Evolutionary conservation across 2,888 invertebrate genomes (phyloP).

Genomic region (Stenotaenia linearis): DNA sequence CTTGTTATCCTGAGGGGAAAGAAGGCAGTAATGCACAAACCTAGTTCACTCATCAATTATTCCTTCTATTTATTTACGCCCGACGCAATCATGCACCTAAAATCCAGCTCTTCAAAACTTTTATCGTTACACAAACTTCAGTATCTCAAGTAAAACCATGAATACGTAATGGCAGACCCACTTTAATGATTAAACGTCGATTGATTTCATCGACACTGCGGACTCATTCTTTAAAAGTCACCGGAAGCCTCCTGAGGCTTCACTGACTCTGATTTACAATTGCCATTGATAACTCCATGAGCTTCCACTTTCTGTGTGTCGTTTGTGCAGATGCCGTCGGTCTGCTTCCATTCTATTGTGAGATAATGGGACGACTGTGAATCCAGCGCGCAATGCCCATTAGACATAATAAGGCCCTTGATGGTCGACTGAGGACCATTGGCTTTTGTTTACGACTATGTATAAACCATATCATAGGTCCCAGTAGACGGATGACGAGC

Average conservation of each 20-base stretch:
- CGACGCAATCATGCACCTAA: neutral
- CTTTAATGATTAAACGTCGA: neutral
- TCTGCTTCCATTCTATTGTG: neutral
- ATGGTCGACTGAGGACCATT: slow-evolving; percentile 11
- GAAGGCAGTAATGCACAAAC: neutral
- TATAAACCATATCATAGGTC: slow-evolving; percentile 6
- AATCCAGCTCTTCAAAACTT: neutral
- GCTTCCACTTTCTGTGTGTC: neutral
- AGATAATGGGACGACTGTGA: neutral
- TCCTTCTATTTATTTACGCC: neutral
- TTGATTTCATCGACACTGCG: neutral
- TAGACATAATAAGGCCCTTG: slow-evolving; percentile 23
- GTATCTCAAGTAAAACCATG: neutral
- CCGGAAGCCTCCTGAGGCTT: neutral
- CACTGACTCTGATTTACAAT: neutral
- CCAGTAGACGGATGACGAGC: neutral
- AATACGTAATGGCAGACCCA: neutral
- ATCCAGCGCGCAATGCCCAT: slow-evolving; percentile 14
- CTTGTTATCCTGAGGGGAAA: neutral
- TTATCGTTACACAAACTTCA: neutral
- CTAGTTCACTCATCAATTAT: slow-evolving; percentile 1
- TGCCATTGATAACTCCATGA: neutral
- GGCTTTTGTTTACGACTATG: slow-evolving; percentile 4
- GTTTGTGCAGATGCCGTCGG: neutral
- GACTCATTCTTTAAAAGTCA: neutral